Base-by-base conservation (phyloP, 2,797 vertebrate species). In the Lepilemur septentrionalis region DNA sequence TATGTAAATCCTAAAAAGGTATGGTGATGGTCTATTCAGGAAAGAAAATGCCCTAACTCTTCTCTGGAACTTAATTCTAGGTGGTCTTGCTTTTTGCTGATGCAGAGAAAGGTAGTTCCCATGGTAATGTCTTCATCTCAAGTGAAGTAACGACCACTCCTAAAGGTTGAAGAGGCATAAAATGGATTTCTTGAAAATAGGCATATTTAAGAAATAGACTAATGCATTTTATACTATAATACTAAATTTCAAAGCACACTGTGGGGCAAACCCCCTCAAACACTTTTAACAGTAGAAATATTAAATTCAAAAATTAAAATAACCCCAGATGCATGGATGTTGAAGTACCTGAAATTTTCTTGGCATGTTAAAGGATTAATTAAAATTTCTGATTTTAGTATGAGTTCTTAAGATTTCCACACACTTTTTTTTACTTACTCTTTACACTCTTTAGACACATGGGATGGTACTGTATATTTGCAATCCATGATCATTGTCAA, bases 401-500 rank as follows among this genome's bases (percentile, higher is more conserved):
- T 23, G 28, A 48, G 41, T 50, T 28, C 57, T 48, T 25, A 72
- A 48, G 18, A 48, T 48, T 41, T 63, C 22, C 18, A 9, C 7
- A 12, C 0, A 6, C 82, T 50, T 63, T 17, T 22, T 50, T 89
- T 69, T 95, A 99, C 99, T 99, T 98, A 99, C 99, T 99, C 99
- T 99, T 98, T 99, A 98, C 99, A 99, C 98, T 99, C 99, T 87
- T 98, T 98, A 28, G 99, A 99, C 89, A 99, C 98, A 1, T 99
- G 99, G 72, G 99, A 98, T 0, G 99, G 99, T 59, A 99, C 99
- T 0, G 99, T 99, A 96, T 99, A 99, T 91, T 99, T 99, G 97
- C 99, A 99, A 98, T 99, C 99, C 99, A 99, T 99, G 95, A 99
- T 99, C 99, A 99, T 99, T 78, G 99, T 99, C 98, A 99, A 98